Conservation (phyloP, 2,113 vertebrate species). For the Erythrocercus mccallii region DNA sequence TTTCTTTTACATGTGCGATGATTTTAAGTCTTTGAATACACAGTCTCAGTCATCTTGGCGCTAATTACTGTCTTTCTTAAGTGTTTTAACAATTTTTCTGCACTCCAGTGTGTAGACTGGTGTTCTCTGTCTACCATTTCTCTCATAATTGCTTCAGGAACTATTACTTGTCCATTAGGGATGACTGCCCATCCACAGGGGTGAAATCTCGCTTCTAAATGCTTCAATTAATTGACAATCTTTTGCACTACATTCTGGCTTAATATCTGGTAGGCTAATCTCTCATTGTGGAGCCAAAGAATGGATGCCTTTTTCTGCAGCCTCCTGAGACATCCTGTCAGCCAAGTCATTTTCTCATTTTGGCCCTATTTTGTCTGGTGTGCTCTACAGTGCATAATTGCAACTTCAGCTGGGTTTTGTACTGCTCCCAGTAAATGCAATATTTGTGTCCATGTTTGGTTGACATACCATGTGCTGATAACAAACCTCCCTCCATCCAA, state of each 20-base stretch:
- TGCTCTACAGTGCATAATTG: not conserved
- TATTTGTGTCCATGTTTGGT: not conserved
- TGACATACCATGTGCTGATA: accelerated
- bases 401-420: not conserved
- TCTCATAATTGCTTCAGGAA: not conserved
- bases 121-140: not conserved
- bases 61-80: not conserved
- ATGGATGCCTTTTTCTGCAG: not conserved
- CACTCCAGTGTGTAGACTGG: not conserved
- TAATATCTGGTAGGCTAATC: not conserved
- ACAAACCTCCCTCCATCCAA: not conserved
- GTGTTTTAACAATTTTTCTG: not conserved
- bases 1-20: not conserved
- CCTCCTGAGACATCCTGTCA: not conserved
- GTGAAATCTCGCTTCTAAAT: not conserved
- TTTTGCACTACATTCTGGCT: not conserved
- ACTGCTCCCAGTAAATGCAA: too few species aligned
- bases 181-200: not conserved
- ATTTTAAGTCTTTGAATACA: not conserved
- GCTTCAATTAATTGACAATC: not conserved
- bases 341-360: not conserved
- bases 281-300: not conserved
- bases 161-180: not conserved
- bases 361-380: not conserved
- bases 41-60: not conserved